Conservation (phyloP, 1,140 invertebrate genomes). For the Lepidurus apus region DNA sequence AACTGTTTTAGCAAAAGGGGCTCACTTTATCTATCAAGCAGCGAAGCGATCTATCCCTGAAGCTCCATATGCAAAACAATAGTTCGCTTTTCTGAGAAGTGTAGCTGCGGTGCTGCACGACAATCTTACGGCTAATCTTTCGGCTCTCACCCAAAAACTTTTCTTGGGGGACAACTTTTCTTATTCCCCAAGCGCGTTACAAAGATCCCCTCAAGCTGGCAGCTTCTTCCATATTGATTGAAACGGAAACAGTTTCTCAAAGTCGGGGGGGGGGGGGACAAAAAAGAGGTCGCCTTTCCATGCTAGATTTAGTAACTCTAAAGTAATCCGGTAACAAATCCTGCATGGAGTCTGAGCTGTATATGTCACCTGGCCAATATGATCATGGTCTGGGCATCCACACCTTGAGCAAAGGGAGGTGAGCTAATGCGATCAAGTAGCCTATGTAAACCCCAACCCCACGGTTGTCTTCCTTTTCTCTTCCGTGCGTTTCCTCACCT, state of each 20-base stretch:
- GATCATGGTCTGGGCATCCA: not conserved
- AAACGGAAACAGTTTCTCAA: not conserved
- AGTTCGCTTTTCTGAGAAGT: not conserved
- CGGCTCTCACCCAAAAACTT: not conserved
- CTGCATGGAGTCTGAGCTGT: not conserved
- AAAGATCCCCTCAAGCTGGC: not conserved
- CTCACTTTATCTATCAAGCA: conserved; percentile 15
- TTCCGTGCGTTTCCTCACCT: not conserved
- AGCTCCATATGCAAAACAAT: conserved; percentile 22
- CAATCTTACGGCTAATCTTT: conserved; percentile 14
- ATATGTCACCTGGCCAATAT: conserved; percentile 1
- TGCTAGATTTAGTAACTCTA: not conserved
- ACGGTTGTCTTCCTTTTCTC: not conserved
- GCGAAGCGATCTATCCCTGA: conserved; percentile 1
- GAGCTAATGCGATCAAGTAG: not conserved
- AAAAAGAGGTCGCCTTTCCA: not conserved
- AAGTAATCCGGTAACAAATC: conserved; percentile 4
- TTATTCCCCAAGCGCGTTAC: not conserved
- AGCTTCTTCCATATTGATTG: conserved; percentile 8
- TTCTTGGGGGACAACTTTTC: conserved; percentile 4
- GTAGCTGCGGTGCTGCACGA: not conserved
- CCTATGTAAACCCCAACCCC: not conserved
- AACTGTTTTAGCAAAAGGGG: conserved; percentile 11
- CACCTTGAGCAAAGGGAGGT: not conserved
- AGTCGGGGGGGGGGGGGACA: not conserved